Evolutionary conservation across 2,888 invertebrate genomes (phyloP).

Genomic region (Parapristionchus giblindavisi): DNA sequence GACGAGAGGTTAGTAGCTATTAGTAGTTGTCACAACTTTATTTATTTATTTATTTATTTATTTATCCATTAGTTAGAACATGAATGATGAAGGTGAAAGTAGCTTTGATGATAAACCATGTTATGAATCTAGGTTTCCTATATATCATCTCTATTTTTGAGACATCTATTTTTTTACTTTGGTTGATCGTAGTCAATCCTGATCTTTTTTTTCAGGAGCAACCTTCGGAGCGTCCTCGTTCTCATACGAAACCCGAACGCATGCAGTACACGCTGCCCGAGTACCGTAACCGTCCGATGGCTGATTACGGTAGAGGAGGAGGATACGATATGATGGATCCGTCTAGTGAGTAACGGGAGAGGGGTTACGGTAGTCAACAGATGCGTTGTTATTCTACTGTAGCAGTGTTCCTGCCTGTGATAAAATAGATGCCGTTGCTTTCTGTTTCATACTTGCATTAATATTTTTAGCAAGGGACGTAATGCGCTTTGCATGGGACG

Average conservation of each 20-base stretch:
- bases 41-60: no score
- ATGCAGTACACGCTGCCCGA: slow-evolving; percentile 49
- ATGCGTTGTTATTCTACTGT: no score
- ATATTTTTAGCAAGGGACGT: no score
- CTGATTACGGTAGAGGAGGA: slow-evolving; percentile 1
- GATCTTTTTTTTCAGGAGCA: background rate
- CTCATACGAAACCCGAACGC: slow-evolving; percentile 37
- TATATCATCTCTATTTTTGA: background rate
- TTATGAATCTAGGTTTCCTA: background rate
- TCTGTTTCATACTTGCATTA: background rate
- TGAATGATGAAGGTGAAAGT: no score
- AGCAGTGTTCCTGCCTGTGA: no score
- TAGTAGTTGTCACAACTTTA: no score
- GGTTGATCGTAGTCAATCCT: no score
- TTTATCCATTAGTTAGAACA: no score
- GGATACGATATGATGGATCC: background rate
- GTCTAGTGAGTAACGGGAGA: no score
- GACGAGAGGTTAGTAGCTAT: slow-evolving; percentile 8
- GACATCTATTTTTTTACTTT: no score
- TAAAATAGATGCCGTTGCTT: background rate
- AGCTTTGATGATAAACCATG: background rate
- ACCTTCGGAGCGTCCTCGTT: background rate
- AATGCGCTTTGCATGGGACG: no score
- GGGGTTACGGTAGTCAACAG: no score
- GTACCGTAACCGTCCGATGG: slow-evolving; percentile 40